Evolutionary conservation across 1,140 invertebrate genomes (phyloP), one percentile per base, ranked within the genome.

Genomic region (Papilio glaucus): DNA sequence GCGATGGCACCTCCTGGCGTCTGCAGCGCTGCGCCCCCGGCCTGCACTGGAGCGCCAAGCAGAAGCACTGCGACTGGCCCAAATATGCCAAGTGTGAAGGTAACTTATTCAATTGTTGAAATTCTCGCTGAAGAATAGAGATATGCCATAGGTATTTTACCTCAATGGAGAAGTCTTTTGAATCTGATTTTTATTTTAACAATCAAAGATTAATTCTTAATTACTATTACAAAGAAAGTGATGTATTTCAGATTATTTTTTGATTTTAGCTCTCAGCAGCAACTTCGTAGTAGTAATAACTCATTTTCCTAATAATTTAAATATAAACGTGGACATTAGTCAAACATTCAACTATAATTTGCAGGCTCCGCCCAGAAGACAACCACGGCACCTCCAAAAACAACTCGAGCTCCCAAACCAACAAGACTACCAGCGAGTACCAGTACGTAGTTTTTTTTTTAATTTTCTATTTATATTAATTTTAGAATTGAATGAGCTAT

Each of bases 1-100:
- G 97, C 81, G 94, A 96, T 13, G 91, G 95, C 12, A 95, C 95
- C 0, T 94, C 95, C 65, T 93, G 96, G 67, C 93, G 92, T 29
- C 94, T 94, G 45, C 95, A 97, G 79, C 94, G 94, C 41, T 98
- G 97, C 84, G 95, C 96, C 0, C 95, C 95, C 0, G 96, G 96
- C 57, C 86, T 98, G 6, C 96, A 98, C 81, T 98, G 97, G 97
- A 97, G 97, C 85, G 86, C 90, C 10, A 84, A 83, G 0, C 90
- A 93, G 18, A 93, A 94, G 18, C 93, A 95, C 21, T 98, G 97
- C 79, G 97, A 98, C 83, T 98, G 97, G 97, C 97, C 97, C 2
- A 92, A 93, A 38, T 93, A 94, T 6, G 96, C 96, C 0, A 95
- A 96, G 77, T 98, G 97, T 72, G 73, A 86, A 82, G 79, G 86